Base-by-base conservation (phyloP, 2,797 vertebrate genomes). In the Adelosebastes latens region DNA sequence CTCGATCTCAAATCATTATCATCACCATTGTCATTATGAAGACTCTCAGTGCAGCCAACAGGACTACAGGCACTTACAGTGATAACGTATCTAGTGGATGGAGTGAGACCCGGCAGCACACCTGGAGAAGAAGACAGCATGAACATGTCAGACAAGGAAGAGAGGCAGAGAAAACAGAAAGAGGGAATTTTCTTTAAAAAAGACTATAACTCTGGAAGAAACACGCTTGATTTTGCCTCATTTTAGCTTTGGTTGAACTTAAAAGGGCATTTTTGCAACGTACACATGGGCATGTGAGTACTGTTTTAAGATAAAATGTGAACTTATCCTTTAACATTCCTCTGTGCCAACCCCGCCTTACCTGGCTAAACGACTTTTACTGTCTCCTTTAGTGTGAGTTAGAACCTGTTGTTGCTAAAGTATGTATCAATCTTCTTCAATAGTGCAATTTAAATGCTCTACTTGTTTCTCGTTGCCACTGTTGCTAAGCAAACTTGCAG, bases 31-130 rank as follows among this genome's bases (percentile, higher is more conserved):
- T 88, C 72, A 70, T 91, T 81, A 67, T 86, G 89, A 82, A 82
- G 90, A 96, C 97, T 98, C 94, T 98, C 97, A 1, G 95, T 92
- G 91, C 97, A 99, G 93, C 97, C 97, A 78, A 94, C 92, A 90
- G 91, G 93, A 94, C 96, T 96, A 94, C 97, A 99, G 67, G 95
- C 96, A 84, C 95, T 97, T 74, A 99, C 95, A 87, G 97, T 98
- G 93, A 98, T 90, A 56, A 92, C 72, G 83, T 98, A 98, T 86
- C 88, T 95, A 85, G 95, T 97, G 92, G 97, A 97, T 80, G 98
- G 97, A 85, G 87, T 95, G 90, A 98, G 95, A 86, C 97, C 97
- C 29, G 91, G 96, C 95, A 99, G 87, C 82, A 95, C 29, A 66
- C 97, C 98, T 99, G 89, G 29, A 94, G 91, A 79, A 29, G 34